Conservation (phyloP, 2,113 vertebrate species). For the Aplodontia rufa region DNA sequence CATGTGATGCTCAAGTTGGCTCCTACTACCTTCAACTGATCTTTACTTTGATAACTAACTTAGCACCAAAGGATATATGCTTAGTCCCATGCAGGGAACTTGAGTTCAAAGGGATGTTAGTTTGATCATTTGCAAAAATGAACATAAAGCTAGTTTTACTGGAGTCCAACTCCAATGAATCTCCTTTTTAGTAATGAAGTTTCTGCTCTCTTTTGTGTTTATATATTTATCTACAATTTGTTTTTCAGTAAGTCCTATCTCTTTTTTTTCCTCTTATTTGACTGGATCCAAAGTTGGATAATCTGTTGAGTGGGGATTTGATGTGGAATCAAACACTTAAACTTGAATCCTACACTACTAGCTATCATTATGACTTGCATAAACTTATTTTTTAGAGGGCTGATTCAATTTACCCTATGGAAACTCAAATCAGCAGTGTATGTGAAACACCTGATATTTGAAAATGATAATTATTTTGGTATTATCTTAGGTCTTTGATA, state of each 20-base stretch:
- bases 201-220: neutral
- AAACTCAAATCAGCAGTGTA: neutral
- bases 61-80: neutral
- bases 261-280: neutral
- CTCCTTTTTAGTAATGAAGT: neutral
- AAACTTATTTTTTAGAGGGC: neutral
- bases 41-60: neutral
- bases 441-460: neutral
- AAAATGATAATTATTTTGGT: neutral
- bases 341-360: neutral
- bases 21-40: neutral
- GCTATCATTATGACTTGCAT: neutral
- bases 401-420: neutral
- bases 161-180: neutral
- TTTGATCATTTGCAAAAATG: neutral
- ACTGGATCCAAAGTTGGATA: neutral
- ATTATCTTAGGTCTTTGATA: neutral
- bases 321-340: neutral
- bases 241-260: neutral
- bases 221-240: neutral
- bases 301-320: neutral
- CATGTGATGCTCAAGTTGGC: neutral
- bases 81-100: neutral
- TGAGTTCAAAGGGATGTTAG: neutral
- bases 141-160: neutral